Conservation (phyloP, 2,888 invertebrate species). For the Eilema griseolum region DNA sequence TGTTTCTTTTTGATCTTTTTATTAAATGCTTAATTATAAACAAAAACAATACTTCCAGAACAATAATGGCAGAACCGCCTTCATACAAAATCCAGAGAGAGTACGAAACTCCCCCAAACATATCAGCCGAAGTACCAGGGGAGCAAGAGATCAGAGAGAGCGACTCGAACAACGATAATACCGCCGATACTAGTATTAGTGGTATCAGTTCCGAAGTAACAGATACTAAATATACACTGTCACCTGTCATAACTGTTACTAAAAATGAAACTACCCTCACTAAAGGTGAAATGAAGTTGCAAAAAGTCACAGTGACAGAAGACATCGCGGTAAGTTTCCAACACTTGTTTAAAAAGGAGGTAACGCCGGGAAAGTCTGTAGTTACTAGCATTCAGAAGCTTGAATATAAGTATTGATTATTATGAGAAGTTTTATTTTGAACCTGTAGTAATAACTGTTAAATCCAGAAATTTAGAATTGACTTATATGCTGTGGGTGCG, state of each 20-base stretch:
- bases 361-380: slow-evolving; percentile 69
- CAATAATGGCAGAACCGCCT: slow-evolving; percentile 65
- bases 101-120: slow-evolving; percentile 55
- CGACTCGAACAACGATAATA: slow-evolving; percentile 10
- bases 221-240: slow-evolving; percentile 51
- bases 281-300: slow-evolving; percentile 72
- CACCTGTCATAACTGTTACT: slow-evolving; percentile 72
- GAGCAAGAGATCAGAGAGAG: slow-evolving; percentile 62
- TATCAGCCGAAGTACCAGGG: slow-evolving; percentile 71
- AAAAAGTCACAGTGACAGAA: slow-evolving; percentile 75
- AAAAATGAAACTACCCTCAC: slow-evolving; percentile 70
- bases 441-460: too few relatives aligned
- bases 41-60: slow-evolving; percentile 44
- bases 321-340: slow-evolving; percentile 75
- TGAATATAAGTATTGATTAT: slow-evolving; percentile 70
- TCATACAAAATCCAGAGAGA: slow-evolving; percentile 57
- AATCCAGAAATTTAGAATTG: too few relatives aligned
- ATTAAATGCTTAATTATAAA: not conserved
- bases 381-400: slow-evolving; percentile 70
- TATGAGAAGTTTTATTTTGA: slow-evolving; percentile 47
- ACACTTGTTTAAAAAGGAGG: slow-evolving; percentile 76
- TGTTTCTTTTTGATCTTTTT: too few relatives aligned
- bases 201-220: slow-evolving; percentile 39
- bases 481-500: too few relatives aligned
- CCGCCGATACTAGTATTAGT: slow-evolving; percentile 7